Conservation (phyloP, 2,888 invertebrate species). For the Zaprionus bogoriensis region DNA sequence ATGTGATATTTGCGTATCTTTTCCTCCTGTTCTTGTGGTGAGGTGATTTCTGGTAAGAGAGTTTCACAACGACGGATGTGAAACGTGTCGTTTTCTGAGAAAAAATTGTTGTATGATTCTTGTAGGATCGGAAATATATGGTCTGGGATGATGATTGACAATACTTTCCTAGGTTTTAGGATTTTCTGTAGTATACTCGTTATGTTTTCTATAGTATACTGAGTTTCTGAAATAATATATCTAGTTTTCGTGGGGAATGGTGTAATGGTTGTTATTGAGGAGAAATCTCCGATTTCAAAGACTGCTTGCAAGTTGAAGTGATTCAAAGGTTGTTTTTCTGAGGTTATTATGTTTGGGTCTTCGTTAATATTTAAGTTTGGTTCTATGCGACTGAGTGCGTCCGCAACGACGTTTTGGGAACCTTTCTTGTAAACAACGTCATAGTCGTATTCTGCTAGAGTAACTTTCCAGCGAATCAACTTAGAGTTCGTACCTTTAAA, state of each 20-base stretch:
- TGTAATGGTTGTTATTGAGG: constrained; percentile 9
- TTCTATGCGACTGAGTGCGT: neutral
- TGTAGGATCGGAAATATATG: constrained; percentile 39
- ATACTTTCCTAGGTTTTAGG: constrained; percentile 39
- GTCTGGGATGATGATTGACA: constrained; percentile 33
- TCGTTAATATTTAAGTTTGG: neutral
- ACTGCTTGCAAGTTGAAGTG: constrained; percentile 41
- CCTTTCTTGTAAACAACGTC: constrained; percentile 3
- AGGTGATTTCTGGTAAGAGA: constrained; percentile 4
- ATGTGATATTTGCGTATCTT: constrained; percentile 5
- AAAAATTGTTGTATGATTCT: constrained; percentile 7
- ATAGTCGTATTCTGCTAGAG: constrained; percentile 6
- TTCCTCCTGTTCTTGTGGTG: constrained; percentile 6
- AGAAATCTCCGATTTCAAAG: constrained; percentile 12
- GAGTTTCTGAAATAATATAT: neutral
- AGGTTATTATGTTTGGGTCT: neutral
- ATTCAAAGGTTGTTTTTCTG: constrained; percentile 42
- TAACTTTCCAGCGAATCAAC: constrained; percentile 22
- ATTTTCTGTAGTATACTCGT: constrained; percentile 24
- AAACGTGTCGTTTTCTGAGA: neutral
- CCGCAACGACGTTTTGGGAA: constrained; percentile 2
- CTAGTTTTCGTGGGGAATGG: constrained; percentile 1
- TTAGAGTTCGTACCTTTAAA: constrained; percentile 12
- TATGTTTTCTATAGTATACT: constrained; percentile 24
- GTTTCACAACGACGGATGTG: constrained; percentile 7